Base-by-base conservation (phyloP, 2,888 invertebrate species). In the Drosophila dives region DNA sequence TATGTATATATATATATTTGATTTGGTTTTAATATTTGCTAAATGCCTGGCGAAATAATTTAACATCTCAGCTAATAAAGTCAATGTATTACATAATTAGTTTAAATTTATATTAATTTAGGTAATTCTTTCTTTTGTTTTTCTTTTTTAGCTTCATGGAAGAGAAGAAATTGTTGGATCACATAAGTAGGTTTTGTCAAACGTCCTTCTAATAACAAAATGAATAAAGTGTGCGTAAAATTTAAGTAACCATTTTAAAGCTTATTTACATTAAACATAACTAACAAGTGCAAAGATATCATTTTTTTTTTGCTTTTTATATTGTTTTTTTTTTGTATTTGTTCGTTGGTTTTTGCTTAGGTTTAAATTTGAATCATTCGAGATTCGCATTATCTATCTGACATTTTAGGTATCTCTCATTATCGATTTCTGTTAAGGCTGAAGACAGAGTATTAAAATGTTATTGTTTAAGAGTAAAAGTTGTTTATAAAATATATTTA, bases 81-180 rank as follows among this genome's bases (percentile, higher is more conserved):
- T 87, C 83, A 85, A 85, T 87, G 64, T 60, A 74, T 75, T 82
- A 74, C 75, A 76, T 83, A 83, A 82, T 77, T 68, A 62, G 49
- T 74, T 84, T 60, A 64, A 86, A 86, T 85, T 66, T 75, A 79
- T 77, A 72, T 65, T 64, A 70, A 67, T 67, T 55, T 60, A 76
- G 59, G 59, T 29, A 75, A 42, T 42, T 56, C 15, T 29, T 64
- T 71, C 48, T 38, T 60, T 50, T 54, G 64, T 66, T 45, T 42
- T 58, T 61, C 58, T 49, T 62, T 65, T 64, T 54, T 68, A 75
- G 75, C 84, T 86, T 81, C 77, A 80, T 88, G 86, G 86, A 86
- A 88, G 88, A 88, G 88, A 88, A 86, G 80, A 86, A 88, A 78
- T 80, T 74, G 68, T 77, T 86, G 83, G 86, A 86, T 86, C 86